phyloP scores from a whole-genome alignment of 2,797 vertebrate genomes.

The Gymnoscopelus microlampas region DNA sequence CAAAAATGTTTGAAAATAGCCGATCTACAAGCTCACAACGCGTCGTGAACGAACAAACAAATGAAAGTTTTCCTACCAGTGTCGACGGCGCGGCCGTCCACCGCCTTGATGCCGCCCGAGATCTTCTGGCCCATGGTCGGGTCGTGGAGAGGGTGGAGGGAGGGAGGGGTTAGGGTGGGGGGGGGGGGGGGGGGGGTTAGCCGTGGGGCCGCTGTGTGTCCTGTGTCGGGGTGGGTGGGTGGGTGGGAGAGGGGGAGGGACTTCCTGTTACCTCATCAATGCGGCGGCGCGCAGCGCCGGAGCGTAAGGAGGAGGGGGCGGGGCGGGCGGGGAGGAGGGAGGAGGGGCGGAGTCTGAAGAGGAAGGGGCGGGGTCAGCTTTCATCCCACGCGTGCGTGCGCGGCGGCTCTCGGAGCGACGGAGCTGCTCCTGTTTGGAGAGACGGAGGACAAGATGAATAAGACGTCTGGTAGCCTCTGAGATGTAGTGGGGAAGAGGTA shows the following conservation, averaged over 20 bases:
- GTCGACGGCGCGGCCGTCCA: slow-evolving; percentile 87
- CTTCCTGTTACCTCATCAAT: slow-evolving; percentile 92
- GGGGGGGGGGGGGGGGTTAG: slow-evolving; percentile 46
- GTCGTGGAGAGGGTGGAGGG: too few relatives aligned
- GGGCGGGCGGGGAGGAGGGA: slow-evolving; percentile 65
- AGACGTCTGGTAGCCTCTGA: too few relatives aligned
- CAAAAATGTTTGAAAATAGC: too few relatives aligned
- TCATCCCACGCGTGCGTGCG: not conserved
- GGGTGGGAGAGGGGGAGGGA: too few relatives aligned
- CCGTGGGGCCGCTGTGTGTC: slow-evolving; percentile 65
- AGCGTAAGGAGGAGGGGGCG: slow-evolving; percentile 68
- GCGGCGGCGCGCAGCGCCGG: slow-evolving; percentile 68
- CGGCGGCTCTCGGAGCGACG: too few relatives aligned
- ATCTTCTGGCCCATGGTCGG: slow-evolving; percentile 98
- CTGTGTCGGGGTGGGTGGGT: slow-evolving; percentile 58
- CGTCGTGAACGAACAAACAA: too few relatives aligned
- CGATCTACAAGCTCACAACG: too few relatives aligned
- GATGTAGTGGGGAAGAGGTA: too few relatives aligned
- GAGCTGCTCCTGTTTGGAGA: too few relatives aligned
- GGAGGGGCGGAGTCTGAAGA: slow-evolving; percentile 17
- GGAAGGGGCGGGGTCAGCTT: not conserved
- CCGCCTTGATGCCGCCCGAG: slow-evolving; percentile 95
- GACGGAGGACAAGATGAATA: too few relatives aligned
- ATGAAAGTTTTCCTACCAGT: too few relatives aligned
- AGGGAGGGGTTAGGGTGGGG: slow-evolving; percentile 31